Evolutionary conservation across 2,113 vertebrate genomes (phyloP).

Genomic region (Helogale parvula): DNA sequence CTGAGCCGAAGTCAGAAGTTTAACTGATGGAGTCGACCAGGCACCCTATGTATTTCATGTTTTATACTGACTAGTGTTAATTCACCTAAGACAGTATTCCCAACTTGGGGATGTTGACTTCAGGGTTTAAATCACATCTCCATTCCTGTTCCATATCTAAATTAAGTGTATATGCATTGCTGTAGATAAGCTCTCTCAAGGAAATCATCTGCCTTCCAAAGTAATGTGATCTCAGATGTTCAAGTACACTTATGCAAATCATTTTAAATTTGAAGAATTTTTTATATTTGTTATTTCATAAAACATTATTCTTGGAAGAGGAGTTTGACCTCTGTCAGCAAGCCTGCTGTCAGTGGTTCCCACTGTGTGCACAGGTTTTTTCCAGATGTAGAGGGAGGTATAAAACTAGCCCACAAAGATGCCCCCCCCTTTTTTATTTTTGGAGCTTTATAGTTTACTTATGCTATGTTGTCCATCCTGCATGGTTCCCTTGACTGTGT

Average conservation of each 20-base stretch:
- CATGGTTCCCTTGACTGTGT: background rate
- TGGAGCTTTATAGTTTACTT: background rate
- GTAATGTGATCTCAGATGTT: background rate
- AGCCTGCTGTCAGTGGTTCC: background rate
- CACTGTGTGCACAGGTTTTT: background rate
- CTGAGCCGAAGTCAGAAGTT: too few relatives aligned
- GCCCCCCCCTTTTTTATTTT: background rate
- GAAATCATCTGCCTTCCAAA: slow-evolving; percentile 34
- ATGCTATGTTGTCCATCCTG: background rate
- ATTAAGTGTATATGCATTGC: background rate
- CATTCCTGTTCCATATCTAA: slow-evolving; percentile 4
- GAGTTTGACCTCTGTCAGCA: background rate
- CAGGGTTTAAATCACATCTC: slow-evolving; percentile 1
- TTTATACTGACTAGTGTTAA: background rate
- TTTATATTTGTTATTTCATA: background rate
- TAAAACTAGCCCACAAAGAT: background rate
- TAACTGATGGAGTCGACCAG: too few relatives aligned
- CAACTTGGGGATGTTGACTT: background rate
- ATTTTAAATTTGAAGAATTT: slow-evolving; percentile 21
- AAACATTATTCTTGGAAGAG: slow-evolving; percentile 32
- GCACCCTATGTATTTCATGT: background rate
- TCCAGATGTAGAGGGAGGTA: background rate
- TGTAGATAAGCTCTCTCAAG: slow-evolving; percentile 17
- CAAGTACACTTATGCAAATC: background rate
- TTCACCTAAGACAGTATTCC: background rate